Evolutionary conservation across 2,113 vertebrate genomes (phyloP).

Genomic region (Chaetops frenatus): DNA sequence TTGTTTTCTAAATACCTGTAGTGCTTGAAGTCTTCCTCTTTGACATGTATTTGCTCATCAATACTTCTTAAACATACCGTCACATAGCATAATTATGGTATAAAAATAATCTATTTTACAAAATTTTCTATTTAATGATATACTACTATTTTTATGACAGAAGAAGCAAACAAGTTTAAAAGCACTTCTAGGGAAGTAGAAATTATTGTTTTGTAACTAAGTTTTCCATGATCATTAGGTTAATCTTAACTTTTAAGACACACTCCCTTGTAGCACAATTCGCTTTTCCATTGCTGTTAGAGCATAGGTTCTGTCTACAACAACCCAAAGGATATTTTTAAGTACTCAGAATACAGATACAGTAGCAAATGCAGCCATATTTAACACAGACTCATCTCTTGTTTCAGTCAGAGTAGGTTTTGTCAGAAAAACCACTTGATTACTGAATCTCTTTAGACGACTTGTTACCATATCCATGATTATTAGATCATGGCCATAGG

Average conservation of each 20-base stretch:
- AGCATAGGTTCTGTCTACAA: neutral
- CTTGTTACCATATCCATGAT: constrained; percentile 50
- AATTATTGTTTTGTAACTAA: neutral
- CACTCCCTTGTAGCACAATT: neutral
- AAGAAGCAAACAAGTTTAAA: neutral
- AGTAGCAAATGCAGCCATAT: neutral
- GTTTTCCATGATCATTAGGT: neutral
- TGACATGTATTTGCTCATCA: neutral
- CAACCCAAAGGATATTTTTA: neutral
- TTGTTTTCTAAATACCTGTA: neutral
- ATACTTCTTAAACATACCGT: neutral
- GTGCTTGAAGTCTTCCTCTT: neutral
- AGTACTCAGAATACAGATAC: neutral
- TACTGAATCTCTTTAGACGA: constrained; percentile 61
- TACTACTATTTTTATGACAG: neutral
- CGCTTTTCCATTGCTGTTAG: neutral
- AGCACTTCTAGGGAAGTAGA: neutral
- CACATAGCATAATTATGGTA: neutral
- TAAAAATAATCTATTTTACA: neutral
- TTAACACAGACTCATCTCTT: constrained; percentile 11
- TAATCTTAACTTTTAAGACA: neutral
- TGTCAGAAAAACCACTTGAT: constrained; percentile 38
- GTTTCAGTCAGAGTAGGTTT: constrained; percentile 44
- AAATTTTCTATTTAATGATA: neutral
- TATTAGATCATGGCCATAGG: constrained; percentile 60